Percentiles rank a stretch among this genome's conserved stretches.
Conservation (phyloP, 2,113 vertebrate species). For the Eubucco bourcierii region DNA sequence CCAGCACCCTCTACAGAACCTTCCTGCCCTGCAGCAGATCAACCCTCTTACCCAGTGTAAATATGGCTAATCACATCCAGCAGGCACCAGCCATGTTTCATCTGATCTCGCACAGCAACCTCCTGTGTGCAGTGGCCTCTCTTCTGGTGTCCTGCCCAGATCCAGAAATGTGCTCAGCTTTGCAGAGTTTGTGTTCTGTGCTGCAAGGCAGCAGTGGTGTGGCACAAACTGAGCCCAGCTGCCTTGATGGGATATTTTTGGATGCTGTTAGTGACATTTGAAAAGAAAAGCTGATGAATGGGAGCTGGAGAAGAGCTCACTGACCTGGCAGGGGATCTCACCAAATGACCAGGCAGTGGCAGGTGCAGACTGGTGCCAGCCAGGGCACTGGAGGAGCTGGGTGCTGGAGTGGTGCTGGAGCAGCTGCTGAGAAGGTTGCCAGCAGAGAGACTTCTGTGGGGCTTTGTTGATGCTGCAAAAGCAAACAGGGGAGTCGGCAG, state of each 20-base stretch:
- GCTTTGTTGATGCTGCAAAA: background rate
- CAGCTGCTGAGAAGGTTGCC: background rate
- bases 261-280: background rate
- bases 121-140: rapidly evolving
- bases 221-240: background rate
- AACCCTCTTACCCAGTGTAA: no score
- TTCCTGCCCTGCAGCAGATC: no score
- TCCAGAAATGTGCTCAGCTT: background rate
- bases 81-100: background rate
- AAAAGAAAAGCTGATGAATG: background rate
- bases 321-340: background rate
- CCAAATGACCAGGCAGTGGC: background rate
- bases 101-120: background rate
- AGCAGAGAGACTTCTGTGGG: background rate
- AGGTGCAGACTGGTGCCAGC: background rate
- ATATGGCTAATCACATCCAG: background rate
- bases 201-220: background rate
- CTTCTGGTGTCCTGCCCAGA: background rate
- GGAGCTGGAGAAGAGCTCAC: background rate
- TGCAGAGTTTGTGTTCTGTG: background rate
- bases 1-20: no score
- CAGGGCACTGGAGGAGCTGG: background rate
- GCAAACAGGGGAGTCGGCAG: background rate
- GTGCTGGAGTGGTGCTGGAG: background rate
- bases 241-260: background rate